These are phyloP conservation scores for Tiliacea aurago DNA, from an alignment of 2,888 invertebrate species.

Conservation along the genomic window DNA sequence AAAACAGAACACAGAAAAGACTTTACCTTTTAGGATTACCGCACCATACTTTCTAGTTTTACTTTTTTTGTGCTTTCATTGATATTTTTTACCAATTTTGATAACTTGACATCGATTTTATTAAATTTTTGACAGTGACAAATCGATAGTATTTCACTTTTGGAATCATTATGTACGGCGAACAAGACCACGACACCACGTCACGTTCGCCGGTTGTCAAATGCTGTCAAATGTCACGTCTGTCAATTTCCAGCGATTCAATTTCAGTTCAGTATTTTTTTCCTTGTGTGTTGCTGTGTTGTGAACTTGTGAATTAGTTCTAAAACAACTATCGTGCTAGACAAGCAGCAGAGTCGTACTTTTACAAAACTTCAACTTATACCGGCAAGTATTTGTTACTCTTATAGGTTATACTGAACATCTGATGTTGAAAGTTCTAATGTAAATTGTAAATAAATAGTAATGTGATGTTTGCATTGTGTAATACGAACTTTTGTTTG, in stretches of 20 bases:
- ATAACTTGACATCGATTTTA: neutral
- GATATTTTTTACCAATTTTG: neutral
- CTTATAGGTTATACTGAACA: slow-evolving; percentile 45
- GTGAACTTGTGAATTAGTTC: slow-evolving; percentile 33
- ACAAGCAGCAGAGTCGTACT: neutral
- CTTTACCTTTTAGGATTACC: too few species aligned
- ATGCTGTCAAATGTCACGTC: neutral
- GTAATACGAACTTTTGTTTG: slow-evolving; percentile 1
- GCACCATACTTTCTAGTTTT: too few species aligned
- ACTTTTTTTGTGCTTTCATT: neutral
- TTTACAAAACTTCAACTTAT: slow-evolving; percentile 2
- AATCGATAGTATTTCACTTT: neutral
- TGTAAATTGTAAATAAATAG: slow-evolving; percentile 34
- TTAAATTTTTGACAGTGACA: too few species aligned
- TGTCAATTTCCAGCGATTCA: slow-evolving; percentile 10
- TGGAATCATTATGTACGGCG: slow-evolving; percentile 4
- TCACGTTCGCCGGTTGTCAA: slow-evolving; percentile 31
- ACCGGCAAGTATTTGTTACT: slow-evolving; percentile 21
- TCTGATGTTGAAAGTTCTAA: slow-evolving; percentile 9
- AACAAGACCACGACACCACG: slow-evolving; percentile 30
- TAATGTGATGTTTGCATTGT: slow-evolving; percentile 18
- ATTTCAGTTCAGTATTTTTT: slow-evolving; percentile 25
- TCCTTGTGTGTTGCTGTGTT: slow-evolving; percentile 3
- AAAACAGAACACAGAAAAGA: too few species aligned
- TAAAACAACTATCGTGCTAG: slow-evolving; percentile 7